Evolutionary conservation across 2,113 vertebrate species (phyloP).

Genomic region (Hippolais icterina): DNA sequence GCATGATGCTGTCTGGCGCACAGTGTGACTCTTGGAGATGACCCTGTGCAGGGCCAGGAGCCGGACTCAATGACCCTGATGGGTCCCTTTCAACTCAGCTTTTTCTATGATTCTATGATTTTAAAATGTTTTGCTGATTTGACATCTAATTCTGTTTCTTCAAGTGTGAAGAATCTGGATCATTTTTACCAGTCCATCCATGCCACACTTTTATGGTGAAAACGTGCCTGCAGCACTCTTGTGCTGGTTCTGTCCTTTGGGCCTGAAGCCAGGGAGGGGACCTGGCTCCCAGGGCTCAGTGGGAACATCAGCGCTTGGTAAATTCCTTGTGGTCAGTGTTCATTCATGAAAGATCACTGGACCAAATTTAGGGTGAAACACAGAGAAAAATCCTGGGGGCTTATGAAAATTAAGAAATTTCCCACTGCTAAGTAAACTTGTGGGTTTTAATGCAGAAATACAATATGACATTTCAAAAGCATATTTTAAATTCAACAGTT

Average conservation of each 20-base stretch:
- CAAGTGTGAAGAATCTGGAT: background rate
- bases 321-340: background rate
- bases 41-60: background rate
- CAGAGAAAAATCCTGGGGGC: background rate
- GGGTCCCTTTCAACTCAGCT: background rate
- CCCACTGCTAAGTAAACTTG: background rate
- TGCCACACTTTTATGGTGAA: background rate
- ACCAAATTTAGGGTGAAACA: background rate
- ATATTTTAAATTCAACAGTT: background rate
- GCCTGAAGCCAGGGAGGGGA: background rate
- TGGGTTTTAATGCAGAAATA: background rate
- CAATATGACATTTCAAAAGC: background rate
- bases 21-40: background rate
- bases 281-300: fast-evolving
- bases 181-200: background rate
- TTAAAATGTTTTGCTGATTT: background rate
- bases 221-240: background rate
- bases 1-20: background rate
- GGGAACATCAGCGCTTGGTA: background rate
- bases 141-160: fast-evolving
- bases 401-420: background rate
- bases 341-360: background rate
- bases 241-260: background rate
- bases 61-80: fast-evolving
- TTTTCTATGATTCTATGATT: background rate